Evolutionary conservation across 2,888 invertebrate genomes (phyloP).

Genomic region (Leucoma salicis): DNA sequence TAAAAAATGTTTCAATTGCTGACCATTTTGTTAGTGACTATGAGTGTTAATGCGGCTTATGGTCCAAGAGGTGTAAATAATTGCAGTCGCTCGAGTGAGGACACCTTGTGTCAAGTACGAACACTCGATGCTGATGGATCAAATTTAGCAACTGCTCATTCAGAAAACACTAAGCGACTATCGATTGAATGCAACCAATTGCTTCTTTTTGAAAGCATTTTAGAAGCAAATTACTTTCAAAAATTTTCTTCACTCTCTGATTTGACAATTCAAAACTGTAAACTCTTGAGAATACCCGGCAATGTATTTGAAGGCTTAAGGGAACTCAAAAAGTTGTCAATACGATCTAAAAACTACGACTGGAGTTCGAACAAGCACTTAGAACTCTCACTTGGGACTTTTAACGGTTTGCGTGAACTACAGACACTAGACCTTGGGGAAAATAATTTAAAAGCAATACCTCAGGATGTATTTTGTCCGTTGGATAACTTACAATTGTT

Average conservation of each 20-base stretch:
- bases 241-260: constrained; percentile 89
- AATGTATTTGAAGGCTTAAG: constrained; percentile 91
- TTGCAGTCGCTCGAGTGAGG: constrained; percentile 64
- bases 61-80: constrained; percentile 68
- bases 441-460: constrained; percentile 90
- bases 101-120: constrained; percentile 86
- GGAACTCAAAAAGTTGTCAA: constrained; percentile 89
- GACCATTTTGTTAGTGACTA: constrained; percentile 77
- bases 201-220: constrained; percentile 89
- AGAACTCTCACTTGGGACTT: constrained; percentile 87
- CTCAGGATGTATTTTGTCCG: constrained; percentile 90
- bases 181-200: constrained; percentile 90
- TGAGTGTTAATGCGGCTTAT: constrained; percentile 73
- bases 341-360: constrained; percentile 90
- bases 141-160: constrained; percentile 81
- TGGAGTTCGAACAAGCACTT: constrained; percentile 89
- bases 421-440: constrained; percentile 89
- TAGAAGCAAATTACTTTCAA: constrained; percentile 88
- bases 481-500: constrained; percentile 90
- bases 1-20: constrained; percentile 77
- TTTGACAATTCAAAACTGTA: constrained; percentile 89
- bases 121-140: constrained; percentile 86
- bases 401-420: constrained; percentile 89
- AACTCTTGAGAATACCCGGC: constrained; percentile 88
- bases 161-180: constrained; percentile 85